Base-by-base conservation (phyloP, 35 echinoderm and acorn worm genomes). In the Hemicentrotus pulcherrimus region DNA sequence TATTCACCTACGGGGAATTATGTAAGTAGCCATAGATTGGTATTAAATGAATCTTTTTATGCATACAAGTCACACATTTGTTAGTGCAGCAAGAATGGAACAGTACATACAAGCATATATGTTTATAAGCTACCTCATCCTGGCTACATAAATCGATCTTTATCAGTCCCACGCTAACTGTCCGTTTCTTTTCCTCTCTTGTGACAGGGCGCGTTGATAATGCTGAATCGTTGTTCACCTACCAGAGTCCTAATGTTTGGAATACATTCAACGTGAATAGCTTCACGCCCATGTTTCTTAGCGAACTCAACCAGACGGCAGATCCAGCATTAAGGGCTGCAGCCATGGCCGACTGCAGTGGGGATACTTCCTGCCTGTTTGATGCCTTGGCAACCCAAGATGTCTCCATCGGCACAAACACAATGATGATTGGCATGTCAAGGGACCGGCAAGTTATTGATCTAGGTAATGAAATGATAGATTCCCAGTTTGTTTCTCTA, bases 331-430 rank as follows among this genome's bases (percentile, higher is more conserved):
- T 96, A 1, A 52, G 70, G 8, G 13, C 16, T 4, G 31, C 86
- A 18, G 95, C 87, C 19, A 55, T 48, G 15, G 18, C 30, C 9
- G 91, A 46, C 8, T 99, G 98, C 91, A 94, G 59, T 15, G 61
- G 30, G 28, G 94, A 97, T 61, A 88, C 96, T 94, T 12, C 46
- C 18, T 99, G 98, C 48, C 30, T 95, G 12, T 99, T 90, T 88
- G 98, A 99, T 86, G 95, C 95, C 13, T 58, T 99, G 94, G 96
- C 97, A 6, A 96, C 96, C 9, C 95, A 96, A 48, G 92, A 86
- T 86, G 35, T 96, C 15, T 13, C 32, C n/a, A 94, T 97, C 55
- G 97, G 98, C 46, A 91, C 31, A n/a, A 89, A 94, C 47, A 97
- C 98, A 1, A 99, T 97, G 92, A 71, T 50, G 5, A 95, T 97